A percentile compares a stretch with the other conserved stretches of the same genome.
Conservation (phyloP, 1,140 invertebrate species). For the Oncopodura yosiiana region DNA sequence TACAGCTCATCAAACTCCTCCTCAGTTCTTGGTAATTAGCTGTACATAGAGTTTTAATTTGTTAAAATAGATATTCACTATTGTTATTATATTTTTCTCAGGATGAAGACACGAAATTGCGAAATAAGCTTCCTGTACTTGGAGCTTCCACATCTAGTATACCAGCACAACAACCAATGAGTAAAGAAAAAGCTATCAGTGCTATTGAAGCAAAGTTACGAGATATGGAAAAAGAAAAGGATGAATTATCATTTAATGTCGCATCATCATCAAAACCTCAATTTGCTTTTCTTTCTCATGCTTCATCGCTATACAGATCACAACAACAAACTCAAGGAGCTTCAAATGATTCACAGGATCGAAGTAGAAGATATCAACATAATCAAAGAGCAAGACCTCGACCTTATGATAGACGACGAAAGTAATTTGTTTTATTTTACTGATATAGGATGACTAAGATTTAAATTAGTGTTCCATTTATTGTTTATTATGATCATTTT, state of each 20-base stretch:
- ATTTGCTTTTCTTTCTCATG: too few relatives aligned
- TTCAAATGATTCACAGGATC: too few relatives aligned
- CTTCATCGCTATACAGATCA: too few relatives aligned
- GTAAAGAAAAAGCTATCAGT: conserved; percentile 36
- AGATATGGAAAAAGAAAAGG: conserved; percentile 37
- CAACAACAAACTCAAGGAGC: too few relatives aligned
- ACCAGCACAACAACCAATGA: conserved; percentile 13
- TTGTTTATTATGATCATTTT: too few relatives aligned
- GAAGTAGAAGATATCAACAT: neutral
- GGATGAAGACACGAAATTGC: conserved; percentile 34
- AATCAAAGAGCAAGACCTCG: neutral
- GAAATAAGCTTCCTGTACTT: conserved; percentile 31
- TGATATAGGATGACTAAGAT: neutral
- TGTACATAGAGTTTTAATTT: neutral
- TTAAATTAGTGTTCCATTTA: too few relatives aligned
- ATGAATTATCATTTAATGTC: conserved; percentile 6
- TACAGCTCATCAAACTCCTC: too few relatives aligned
- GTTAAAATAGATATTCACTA: neutral
- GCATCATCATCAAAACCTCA: too few relatives aligned
- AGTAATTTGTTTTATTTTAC: neutral
- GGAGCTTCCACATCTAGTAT: too few relatives aligned
- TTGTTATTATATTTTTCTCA: conserved; percentile 11
- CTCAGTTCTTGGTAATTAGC: too few relatives aligned
- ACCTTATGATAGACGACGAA: neutral
- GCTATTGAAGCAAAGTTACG: conserved; percentile 41